phyloP scores from a whole-genome alignment of 2,888 invertebrate species.

The Diplolepis rosae region DNA sequence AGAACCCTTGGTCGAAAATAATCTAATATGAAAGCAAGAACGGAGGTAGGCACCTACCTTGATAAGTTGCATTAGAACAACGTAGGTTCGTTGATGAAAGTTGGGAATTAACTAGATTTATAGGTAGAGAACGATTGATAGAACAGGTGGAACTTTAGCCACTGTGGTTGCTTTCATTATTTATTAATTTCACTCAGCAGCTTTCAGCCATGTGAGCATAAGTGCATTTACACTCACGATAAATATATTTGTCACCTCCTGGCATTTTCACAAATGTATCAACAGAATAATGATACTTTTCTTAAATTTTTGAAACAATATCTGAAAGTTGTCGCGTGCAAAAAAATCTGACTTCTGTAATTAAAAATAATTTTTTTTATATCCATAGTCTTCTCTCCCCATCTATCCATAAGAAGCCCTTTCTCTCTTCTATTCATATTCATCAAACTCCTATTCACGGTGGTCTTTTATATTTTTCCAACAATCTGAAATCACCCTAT shows the following conservation, averaged over 20 bases:
- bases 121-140: slow-evolving; percentile 58
- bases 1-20: background rate
- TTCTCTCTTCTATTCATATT: too few species aligned
- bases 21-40: background rate
- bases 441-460: too few species aligned
- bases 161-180: background rate
- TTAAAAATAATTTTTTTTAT: too few species aligned
- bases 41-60: background rate
- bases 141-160: slow-evolving; percentile 44
- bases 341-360: too few species aligned
- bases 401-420: too few species aligned
- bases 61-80: slow-evolving; percentile 44
- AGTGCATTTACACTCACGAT: background rate
- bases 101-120: slow-evolving; percentile 49
- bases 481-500: too few species aligned
- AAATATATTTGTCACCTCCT: background rate
- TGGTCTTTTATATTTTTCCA: too few species aligned
- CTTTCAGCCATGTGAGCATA: background rate
- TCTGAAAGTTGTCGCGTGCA: too few species aligned
- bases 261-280: too few species aligned
- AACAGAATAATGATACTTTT: too few species aligned
- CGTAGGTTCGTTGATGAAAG: slow-evolving; percentile 52
- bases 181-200: slow-evolving; percentile 9
- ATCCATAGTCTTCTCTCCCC: too few species aligned
- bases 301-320: too few species aligned